Percentiles rank a stretch among this genome's conserved stretches.
These are phyloP conservation scores for Acanthisitta chloris DNA, from an alignment of 2,113 vertebrate genomes.

Conservation along the genomic window DNA sequence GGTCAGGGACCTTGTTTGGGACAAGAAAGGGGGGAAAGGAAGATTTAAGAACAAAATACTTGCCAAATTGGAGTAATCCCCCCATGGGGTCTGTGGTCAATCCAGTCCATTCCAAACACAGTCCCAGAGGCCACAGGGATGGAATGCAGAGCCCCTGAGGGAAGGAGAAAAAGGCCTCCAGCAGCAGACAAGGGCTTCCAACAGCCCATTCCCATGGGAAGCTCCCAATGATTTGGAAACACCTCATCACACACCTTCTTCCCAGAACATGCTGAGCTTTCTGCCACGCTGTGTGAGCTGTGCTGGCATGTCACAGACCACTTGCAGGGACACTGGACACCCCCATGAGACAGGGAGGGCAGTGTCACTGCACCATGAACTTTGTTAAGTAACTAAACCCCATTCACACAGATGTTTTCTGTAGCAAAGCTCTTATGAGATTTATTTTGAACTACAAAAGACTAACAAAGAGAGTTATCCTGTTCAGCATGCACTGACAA, in stretches of 20 bases:
- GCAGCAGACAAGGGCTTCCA: background rate
- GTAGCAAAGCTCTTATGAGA: background rate
- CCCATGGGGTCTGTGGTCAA: background rate
- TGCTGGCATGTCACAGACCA: background rate
- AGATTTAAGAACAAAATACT: background rate
- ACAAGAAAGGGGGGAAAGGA: background rate
- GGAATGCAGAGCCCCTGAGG: background rate
- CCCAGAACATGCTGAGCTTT: fast-evolving
- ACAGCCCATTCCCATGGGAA: background rate
- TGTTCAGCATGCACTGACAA: background rate
- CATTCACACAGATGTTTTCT: background rate
- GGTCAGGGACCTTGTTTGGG: too few relatives aligned
- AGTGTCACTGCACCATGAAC: background rate
- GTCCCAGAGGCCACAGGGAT: background rate
- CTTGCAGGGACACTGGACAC: background rate
- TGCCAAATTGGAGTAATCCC: background rate
- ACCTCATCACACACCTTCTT: background rate
- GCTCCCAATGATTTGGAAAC: background rate
- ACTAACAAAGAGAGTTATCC: background rate
- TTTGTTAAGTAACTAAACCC: background rate
- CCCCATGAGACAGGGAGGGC: background rate
- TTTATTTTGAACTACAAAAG: background rate
- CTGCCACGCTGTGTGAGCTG: background rate
- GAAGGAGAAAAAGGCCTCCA: background rate
- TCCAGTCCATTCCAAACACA: background rate